A percentile compares a stretch with the other conserved stretches of the same genome.
phyloP scores from a whole-genome alignment of 2,113 vertebrate species.

The Nyctibius bracteatus region DNA sequence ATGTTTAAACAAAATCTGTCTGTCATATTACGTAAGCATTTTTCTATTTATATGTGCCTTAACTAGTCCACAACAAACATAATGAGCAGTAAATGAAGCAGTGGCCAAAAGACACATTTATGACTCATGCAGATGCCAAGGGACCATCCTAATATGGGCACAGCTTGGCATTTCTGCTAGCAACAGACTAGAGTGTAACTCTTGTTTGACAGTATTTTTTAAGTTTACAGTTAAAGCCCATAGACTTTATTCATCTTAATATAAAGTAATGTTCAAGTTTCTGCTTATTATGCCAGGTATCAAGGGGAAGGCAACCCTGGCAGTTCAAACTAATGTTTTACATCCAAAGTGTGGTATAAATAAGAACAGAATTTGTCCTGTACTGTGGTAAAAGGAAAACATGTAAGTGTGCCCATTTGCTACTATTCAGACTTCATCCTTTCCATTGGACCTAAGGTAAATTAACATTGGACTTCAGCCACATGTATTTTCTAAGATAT shows the following conservation, averaged over 20 bases:
- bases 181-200: neutral
- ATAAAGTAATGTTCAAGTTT: neutral
- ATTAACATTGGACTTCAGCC: neutral
- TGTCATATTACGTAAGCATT: constrained; percentile 19
- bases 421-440: neutral
- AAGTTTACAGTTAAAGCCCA: neutral
- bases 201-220: neutral
- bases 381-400: neutral
- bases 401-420: neutral
- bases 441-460: neutral
- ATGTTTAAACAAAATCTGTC: constrained; percentile 45
- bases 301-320: neutral
- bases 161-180: constrained; percentile 27
- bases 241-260: neutral
- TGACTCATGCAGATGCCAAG: constrained; percentile 48
- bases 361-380: neutral
- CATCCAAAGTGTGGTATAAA: neutral
- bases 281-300: neutral
- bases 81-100: constrained; percentile 47
- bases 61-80: constrained; percentile 28
- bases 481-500: neutral
- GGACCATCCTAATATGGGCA: constrained; percentile 41
- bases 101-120: constrained; percentile 59
- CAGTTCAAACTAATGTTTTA: neutral
- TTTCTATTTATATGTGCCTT: constrained; percentile 60